Base-by-base conservation (phyloP, 1,140 invertebrate genomes). In the Sminthurinus signatus region DNA sequence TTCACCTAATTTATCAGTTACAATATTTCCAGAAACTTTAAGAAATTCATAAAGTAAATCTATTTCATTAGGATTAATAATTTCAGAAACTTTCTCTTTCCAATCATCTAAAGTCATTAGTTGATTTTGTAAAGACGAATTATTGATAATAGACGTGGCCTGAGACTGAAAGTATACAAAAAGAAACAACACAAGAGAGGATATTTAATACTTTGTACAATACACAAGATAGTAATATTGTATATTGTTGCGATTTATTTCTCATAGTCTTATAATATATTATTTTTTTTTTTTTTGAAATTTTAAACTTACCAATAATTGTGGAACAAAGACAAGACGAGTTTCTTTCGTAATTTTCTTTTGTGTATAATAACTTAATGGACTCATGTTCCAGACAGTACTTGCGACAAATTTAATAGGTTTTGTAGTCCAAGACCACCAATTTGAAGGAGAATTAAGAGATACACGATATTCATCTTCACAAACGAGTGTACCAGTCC, bases 31-130 rank as follows among this genome's bases (percentile, higher is more conserved):
- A 8, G 25, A 28, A 17, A 43, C 28, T 28, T 23, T 56, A 5
- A 62, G 31, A 44, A 31, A 55, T 1, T 39, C 14, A n/a, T 25
- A n/a, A 2, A 55, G 8, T 27, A 62, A 32, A 17, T 62, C 36
- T 3, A 56, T 15, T 54, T 55, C 51, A 12, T 44, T 43, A 3
- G 29, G 19, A 32, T 42, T 17, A 15, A n/a, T 17, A n/a, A 56
- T 28, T 2, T 21, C 23, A 4, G 25, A 17, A 8, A 62, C 43
- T 55, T 56, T 8, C 21, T 32, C 32, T 29, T 43, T 54, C 50
- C 50, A 62, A 2, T 62, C 50, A 14, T 62, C 61, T 21, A 54
- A n/a, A 39, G 28, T 42, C 52, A 55, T 25, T 27, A 62, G 4
- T 48, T 58, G 54, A 43, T 48, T 46, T 29, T 60, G n/a, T 17